Conservation (phyloP, 2,797 vertebrate species). For the Notolepis coatsorum region DNA sequence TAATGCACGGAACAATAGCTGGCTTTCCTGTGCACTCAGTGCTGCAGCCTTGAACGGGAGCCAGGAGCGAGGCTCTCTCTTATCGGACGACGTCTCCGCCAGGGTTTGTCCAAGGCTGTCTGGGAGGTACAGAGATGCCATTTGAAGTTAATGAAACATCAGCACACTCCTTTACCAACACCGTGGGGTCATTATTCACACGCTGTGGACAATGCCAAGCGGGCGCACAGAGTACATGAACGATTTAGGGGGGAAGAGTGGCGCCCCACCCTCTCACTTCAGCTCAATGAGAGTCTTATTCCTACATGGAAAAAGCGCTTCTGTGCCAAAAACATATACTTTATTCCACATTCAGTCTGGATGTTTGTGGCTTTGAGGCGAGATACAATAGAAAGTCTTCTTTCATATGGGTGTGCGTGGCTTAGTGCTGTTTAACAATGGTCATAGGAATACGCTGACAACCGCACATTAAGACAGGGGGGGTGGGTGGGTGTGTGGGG, state of each 20-base stretch:
- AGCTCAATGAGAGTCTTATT: constrained; percentile 15
- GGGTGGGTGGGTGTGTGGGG: too few species aligned
- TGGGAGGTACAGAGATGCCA: constrained; percentile 53
- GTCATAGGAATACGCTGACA: constrained; percentile 35
- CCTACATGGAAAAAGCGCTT: background rate
- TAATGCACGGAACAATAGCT: constrained; percentile 44
- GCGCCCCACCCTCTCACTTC: constrained; percentile 26
- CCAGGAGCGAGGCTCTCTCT: constrained; percentile 56
- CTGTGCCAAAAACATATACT: background rate
- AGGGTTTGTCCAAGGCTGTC: constrained; percentile 47
- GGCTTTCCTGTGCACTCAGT: constrained; percentile 8
- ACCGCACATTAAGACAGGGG: constrained; percentile 4
- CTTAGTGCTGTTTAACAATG: background rate
- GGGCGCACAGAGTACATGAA: constrained; percentile 33
- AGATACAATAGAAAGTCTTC: background rate
- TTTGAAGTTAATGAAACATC: constrained; percentile 76
- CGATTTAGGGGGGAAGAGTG: constrained; percentile 19
- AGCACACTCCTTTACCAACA: constrained; percentile 56
- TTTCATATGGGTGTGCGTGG: background rate
- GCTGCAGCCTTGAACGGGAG: constrained; percentile 66
- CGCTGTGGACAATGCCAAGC: constrained; percentile 49
- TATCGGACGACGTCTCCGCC: constrained; percentile 50
- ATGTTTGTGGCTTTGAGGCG: background rate
- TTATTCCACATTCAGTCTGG: too few species aligned
- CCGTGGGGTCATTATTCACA: constrained; percentile 55